Base-by-base conservation (phyloP, 2,113 vertebrate genomes). In the Dunckerocampus dactyliophorus region DNA sequence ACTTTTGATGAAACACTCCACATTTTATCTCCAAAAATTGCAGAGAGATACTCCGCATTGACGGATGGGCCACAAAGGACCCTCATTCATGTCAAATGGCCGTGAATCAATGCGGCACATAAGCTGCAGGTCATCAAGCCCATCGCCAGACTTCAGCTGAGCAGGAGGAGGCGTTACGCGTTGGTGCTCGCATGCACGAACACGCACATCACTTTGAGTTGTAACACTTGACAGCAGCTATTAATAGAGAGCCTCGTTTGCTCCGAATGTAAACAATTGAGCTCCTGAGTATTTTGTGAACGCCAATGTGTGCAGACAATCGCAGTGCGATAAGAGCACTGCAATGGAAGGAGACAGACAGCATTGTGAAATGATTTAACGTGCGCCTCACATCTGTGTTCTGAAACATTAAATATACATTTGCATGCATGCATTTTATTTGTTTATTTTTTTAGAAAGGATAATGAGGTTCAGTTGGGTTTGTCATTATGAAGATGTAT, bases 241-340 rank as follows among this genome's bases (percentile, higher is more conserved):
- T 83, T 86, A 87, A 85, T 83, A 75, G 72, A 64, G 65, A 77
- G 63, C 59, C 80, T 82, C 65, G 83, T 84, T 88, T 81, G 68
- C 66, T 62, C 59, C 62, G 47, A 81, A 86, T 75, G 83, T 81
- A 88, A 86, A 85, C 79, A 87, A 83, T 71, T 49, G 74, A 72
- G 75, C 69, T 69, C 42, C 72, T 65, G 69, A 82, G 83, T 75
- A 80, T 86, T 82, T 79, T 46, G 74, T 73, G 82, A 76, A 79
- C 17, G n/a, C 59, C 74, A 50, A 45, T 70, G 81, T 83, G 82
- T 78, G 67, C 24, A 28, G 24, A 28, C 24, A 28, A 78, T 81
- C 83, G n/a, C n/a, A n/a, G n/a, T n/a, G n/a, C n/a, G n/a, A n/a
- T n/a, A 79, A 85, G 73, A 77, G 67, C 62, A 20, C 53, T 67